phyloP scores from a whole-genome alignment of 2,888 invertebrate species.

The Apocheima hispidaria region DNA sequence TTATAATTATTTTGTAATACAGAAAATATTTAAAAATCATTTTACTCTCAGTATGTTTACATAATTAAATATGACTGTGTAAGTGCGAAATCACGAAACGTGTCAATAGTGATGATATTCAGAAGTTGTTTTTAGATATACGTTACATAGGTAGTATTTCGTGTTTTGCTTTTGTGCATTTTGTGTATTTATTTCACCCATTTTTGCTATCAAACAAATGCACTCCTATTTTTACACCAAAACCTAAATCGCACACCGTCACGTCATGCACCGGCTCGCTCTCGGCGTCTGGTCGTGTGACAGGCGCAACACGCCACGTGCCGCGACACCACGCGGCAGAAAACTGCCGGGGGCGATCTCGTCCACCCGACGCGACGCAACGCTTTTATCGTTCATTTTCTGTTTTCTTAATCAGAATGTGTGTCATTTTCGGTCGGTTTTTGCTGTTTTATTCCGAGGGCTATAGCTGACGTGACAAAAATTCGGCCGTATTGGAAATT shows the following conservation, averaged over 20 bases:
- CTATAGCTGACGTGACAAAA: background rate
- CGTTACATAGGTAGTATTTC: too few relatives aligned
- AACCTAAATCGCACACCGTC: conserved; percentile 8
- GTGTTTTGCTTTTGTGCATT: too few relatives aligned
- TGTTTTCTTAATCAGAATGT: conserved; percentile 43
- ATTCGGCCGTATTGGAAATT: background rate
- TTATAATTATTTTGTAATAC: too few relatives aligned
- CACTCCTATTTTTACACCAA: conserved; percentile 5
- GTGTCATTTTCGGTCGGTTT: conserved; percentile 35
- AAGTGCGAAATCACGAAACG: too few relatives aligned
- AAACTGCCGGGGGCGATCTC: conserved; percentile 10
- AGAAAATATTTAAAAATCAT: too few relatives aligned
- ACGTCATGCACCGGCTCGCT: conserved; percentile 14
- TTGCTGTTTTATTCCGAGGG: background rate
- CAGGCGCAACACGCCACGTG: conserved; percentile 31
- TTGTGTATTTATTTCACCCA: background rate
- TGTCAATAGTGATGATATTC: too few relatives aligned
- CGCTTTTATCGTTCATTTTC: conserved; percentile 48
- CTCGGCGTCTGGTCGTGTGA: conserved; percentile 38
- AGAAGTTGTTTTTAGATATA: too few relatives aligned
- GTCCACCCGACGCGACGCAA: conserved; percentile 44
- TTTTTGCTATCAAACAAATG: conserved; percentile 9
- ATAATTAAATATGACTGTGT: too few relatives aligned
- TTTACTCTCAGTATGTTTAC: too few relatives aligned
- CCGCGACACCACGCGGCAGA: conserved; percentile 32